Evolutionary conservation across 1,140 invertebrate genomes (phyloP), one percentile per base, ranked within the genome.

Genomic region (Melanaphis sacchari): DNA sequence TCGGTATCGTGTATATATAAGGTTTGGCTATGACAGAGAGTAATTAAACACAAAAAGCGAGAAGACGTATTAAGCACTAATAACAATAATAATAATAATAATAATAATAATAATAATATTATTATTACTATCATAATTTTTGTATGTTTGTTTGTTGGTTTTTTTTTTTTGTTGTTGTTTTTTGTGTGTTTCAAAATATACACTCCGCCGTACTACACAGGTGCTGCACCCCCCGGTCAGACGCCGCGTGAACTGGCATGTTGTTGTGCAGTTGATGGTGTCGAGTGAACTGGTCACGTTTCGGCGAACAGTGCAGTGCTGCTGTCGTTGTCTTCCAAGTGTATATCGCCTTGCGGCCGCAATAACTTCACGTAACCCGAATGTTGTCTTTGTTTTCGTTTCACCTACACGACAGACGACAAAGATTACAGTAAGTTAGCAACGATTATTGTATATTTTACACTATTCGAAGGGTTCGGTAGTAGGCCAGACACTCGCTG

Each of bases 281-380:
- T 5, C 49, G 21, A 24, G n/a, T 52, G n/a, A 54, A n/a, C 52
- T 49, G 36, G 91, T 93, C 91, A 93, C 91, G 91, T 93, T 40
- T 93, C 91, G 38, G 91, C 36, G 24, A 85, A 93, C n/a, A 93
- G 46, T 22, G 76, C 46, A 36, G 43, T 85, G n/a, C 81, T 49
- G 36, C 46, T 52, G n/a, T 93, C 81, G 46, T 93, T 93, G 31
- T 93, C 91, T 41, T 93, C 91, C 91, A 92, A 24, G 43, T 92
- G 82, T 76, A 92, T 82, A 18, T 92, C 91, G 9, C 82, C 82
- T 1, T 92, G 66, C 15, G 76, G 91, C 52, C 41, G 36, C 81
- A 85, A 85, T 11, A 93, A 31, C 26, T 93, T 93, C 24, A 52
- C 40, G 46, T 93, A 93, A n/a, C 91, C 91, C 36, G 76, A 85